phyloP scores from a whole-genome alignment of 1,140 invertebrate genomes.

The Drepana arcuata region DNA sequence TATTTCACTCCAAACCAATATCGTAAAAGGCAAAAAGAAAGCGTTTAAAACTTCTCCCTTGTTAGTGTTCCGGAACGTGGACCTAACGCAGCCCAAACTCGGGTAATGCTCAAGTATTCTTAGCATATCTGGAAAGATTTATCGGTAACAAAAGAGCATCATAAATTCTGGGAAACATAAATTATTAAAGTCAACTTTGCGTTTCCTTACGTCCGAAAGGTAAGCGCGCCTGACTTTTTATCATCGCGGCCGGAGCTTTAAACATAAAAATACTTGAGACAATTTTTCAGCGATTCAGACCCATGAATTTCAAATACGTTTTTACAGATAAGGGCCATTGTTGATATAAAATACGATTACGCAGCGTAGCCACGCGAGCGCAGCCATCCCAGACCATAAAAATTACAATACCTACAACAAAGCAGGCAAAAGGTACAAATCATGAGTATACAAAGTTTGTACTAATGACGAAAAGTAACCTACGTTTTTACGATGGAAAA shows the following conservation, averaged over 20 bases:
- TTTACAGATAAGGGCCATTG: slow-evolving; percentile 50
- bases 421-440: slow-evolving; percentile 45
- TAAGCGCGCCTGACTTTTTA: slow-evolving; percentile 31
- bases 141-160: slow-evolving; percentile 11
- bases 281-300: slow-evolving; percentile 41
- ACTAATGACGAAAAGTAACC: slow-evolving; percentile 37
- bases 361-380: slow-evolving; percentile 41
- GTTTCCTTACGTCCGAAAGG: slow-evolving; percentile 21
- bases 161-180: slow-evolving; percentile 17
- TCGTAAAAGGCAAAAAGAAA: slow-evolving; percentile 31
- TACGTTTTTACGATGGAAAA: slow-evolving; percentile 24
- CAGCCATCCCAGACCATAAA: slow-evolving; percentile 36
- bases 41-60: slow-evolving; percentile 23
- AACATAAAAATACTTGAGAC: slow-evolving; percentile 44
- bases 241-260: slow-evolving; percentile 34
- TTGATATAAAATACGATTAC: slow-evolving; percentile 58
- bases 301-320: slow-evolving; percentile 53
- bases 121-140: slow-evolving; percentile 3
- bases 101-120: background rate
- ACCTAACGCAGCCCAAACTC: slow-evolving; percentile 1
- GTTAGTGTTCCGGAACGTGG: slow-evolving; percentile 9
- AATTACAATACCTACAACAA: slow-evolving; percentile 56
- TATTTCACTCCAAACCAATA: slow-evolving; percentile 51
- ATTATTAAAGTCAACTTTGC: slow-evolving; percentile 19
- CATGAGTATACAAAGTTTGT: slow-evolving; percentile 45